Evolutionary conservation across 2,113 vertebrate genomes (phyloP).

Genomic region (Diadophis punctatus): DNA sequence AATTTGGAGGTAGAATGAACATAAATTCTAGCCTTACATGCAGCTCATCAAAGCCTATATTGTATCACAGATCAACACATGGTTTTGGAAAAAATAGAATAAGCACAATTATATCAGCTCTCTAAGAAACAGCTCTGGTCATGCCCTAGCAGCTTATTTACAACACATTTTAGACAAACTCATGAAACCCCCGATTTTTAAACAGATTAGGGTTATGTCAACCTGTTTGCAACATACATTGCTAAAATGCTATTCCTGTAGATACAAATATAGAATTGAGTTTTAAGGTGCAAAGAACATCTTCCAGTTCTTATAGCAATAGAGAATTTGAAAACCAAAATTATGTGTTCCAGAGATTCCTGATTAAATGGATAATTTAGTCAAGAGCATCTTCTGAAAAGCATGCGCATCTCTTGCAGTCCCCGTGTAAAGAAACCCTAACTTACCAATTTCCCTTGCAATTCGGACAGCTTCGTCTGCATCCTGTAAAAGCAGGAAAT

Average conservation of each 20-base stretch:
- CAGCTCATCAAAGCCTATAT: too few species aligned
- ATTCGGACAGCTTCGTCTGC: slow-evolving; percentile 95
- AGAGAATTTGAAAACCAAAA: slow-evolving; percentile 65
- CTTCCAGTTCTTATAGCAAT: slow-evolving; percentile 57
- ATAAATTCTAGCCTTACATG: background rate
- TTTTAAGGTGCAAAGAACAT: slow-evolving; percentile 50
- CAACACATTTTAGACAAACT: background rate
- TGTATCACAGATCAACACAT: background rate
- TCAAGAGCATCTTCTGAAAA: slow-evolving; percentile 72
- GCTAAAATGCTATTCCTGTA: slow-evolving; percentile 48
- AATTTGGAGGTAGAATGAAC: background rate
- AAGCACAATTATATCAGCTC: background rate
- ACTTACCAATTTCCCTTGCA: slow-evolving; percentile 91
- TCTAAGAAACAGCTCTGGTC: background rate
- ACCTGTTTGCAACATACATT: slow-evolving; percentile 27
- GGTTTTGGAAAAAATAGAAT: slow-evolving; percentile 15
- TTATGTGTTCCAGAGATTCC: slow-evolving; percentile 70
- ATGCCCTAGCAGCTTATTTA: background rate
- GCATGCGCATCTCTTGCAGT: slow-evolving; percentile 69
- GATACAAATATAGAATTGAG: slow-evolving; percentile 1
- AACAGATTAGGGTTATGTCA: slow-evolving; percentile 26
- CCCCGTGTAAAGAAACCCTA: slow-evolving; percentile 71
- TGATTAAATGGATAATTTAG: slow-evolving; percentile 73
- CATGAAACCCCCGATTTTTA: background rate
- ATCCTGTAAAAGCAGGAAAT: slow-evolving; percentile 84